Evolutionary conservation across 2,113 vertebrate species (phyloP), one percentile per base, ranked within the genome.

Genomic region (Psilopsiagon aymara): DNA sequence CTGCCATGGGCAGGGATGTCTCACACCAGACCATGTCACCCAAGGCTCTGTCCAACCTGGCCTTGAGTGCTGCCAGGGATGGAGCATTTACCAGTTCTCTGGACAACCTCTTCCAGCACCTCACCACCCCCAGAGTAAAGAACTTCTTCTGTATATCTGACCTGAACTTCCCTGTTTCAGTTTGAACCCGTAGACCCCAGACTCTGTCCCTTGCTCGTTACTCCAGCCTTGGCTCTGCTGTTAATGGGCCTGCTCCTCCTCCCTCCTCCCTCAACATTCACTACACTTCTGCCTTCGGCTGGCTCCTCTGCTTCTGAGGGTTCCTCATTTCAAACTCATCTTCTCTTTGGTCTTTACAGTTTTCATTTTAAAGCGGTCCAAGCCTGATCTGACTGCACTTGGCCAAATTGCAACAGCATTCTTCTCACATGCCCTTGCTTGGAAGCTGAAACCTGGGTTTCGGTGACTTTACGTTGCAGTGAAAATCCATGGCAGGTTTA

Each of bases 401-500:
- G 78, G 44, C 33, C 60, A 31, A 31, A 31, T 55, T 17, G 7
- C 8, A n/a, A 7, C 39, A 39, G 37, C 16, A 2, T 11, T 57
- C 25, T 35, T 55, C 44, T 60, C 8, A 7, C 37, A 9, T 4
- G 0, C 33, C 44, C 33, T 44, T 23, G 0, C 52, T 46, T 27
- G 37, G 70, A 89, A 60, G 78, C 52, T 4, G 21, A 24, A 60
- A 37, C 1, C 1, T 16, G 14, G 37, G 17, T 11, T 44, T 75
- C 0, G 1, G 37, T 52, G 37, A 21, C 27, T 23, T 23, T 13
- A 15, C 0, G 0, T 73, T 5, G 1, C 35, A 11, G 44, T 52
- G 18, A 67, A 89, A 75, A 74, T 51, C 51, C 5, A 1, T 23
- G 44, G 51, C 77, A 67, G 27, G 77, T 17, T 74, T 74, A 17